A percentile compares a stretch with the other conserved stretches of the same genome.
These are phyloP conservation scores for human (Homo sapiens) DNA, from an alignment of 2,113 vertebrate genomes.

Conservation along the genomic window DNA sequence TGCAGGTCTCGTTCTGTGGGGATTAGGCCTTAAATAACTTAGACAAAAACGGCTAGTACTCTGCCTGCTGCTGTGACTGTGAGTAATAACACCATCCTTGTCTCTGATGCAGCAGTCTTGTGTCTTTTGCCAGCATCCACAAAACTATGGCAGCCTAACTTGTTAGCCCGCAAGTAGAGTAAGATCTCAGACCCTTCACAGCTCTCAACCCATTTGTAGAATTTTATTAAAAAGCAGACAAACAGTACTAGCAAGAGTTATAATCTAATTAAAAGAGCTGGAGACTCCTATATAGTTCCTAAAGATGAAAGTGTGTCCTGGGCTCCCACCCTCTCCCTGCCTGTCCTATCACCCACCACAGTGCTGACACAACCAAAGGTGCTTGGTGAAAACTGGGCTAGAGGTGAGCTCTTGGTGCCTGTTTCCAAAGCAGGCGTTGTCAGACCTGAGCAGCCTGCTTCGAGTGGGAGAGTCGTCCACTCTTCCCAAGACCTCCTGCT, in stretches of 20 bases:
- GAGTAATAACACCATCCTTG: too few species aligned
- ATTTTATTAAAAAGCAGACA: neutral
- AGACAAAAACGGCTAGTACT: too few species aligned
- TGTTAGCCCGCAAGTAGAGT: too few species aligned
- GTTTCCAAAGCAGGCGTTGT: too few species aligned
- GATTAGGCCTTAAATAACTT: neutral
- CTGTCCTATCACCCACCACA: neutral
- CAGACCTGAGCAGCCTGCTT: too few species aligned
- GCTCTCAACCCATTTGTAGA: neutral
- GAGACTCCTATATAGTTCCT: too few species aligned
- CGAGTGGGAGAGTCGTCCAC: neutral
- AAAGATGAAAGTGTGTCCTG: neutral
- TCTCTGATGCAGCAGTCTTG: neutral
- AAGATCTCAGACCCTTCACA: neutral
- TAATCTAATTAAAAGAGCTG: neutral
- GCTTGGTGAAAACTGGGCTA: too few species aligned
- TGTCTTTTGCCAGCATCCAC: neutral
- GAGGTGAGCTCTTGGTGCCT: neutral
- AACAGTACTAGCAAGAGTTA: neutral
- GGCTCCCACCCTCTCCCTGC: neutral
- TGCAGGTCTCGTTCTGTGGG: neutral
- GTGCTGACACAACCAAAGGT: too few species aligned
- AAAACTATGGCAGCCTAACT: neutral
- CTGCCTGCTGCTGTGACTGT: neutral
- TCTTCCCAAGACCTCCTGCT: neutral